These are phyloP conservation scores for Tetheella fluctuosa DNA, from an alignment of 2,888 invertebrate genomes.

Conservation along the genomic window DNA sequence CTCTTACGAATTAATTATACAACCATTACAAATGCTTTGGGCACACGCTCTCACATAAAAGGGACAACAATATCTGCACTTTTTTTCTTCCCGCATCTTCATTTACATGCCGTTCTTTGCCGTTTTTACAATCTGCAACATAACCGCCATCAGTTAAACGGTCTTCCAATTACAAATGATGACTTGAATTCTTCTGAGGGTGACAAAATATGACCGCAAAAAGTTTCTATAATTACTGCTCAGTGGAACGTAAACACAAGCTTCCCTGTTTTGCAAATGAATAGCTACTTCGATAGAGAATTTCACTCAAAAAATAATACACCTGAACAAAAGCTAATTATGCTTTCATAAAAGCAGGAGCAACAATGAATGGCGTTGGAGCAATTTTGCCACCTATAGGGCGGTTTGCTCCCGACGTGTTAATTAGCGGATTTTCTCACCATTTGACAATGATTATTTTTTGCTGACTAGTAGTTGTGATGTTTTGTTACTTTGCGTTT, in stretches of 20 bases:
- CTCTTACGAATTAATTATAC: conserved; percentile 74
- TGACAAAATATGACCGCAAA: conserved; percentile 56
- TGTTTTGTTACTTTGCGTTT: conserved; percentile 46
- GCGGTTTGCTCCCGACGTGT: conserved; percentile 56
- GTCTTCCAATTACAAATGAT: conserved; percentile 65
- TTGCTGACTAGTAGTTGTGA: conserved; percentile 47
- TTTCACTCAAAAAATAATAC: conserved; percentile 67
- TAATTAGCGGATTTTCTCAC: conserved; percentile 82
- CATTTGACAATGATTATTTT: conserved; percentile 68
- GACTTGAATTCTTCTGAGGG: conserved; percentile 57
- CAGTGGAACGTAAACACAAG: conserved; percentile 68
- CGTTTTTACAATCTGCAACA: not conserved
- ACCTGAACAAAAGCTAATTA: conserved; percentile 79
- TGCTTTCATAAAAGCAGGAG: conserved; percentile 60
- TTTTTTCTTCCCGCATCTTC: conserved; percentile 15
- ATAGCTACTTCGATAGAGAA: conserved; percentile 53
- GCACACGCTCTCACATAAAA: conserved; percentile 61
- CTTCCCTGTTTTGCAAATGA: conserved; percentile 70
- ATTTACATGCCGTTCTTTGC: not conserved
- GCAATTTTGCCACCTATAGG: conserved; percentile 59
- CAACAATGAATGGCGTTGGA: conserved; percentile 58
- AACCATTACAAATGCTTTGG: conserved; percentile 46
- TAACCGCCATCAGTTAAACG: conserved; percentile 19
- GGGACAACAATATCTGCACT: conserved; percentile 37
- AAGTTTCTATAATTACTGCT: conserved; percentile 67